phyloP scores from a whole-genome alignment of 2,113 vertebrate genomes.

The Garra rufa region DNA sequence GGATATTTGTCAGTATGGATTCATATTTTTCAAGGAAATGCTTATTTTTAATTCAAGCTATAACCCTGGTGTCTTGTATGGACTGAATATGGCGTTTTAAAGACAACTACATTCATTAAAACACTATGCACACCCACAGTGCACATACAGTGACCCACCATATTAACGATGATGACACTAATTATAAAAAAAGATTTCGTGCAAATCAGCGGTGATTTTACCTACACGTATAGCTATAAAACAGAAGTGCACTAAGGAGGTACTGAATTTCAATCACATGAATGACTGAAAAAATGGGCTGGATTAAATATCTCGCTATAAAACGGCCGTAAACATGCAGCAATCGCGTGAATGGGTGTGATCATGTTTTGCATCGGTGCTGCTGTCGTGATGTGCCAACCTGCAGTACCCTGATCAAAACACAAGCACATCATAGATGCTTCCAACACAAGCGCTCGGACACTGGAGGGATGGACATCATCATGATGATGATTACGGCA shows the following conservation, averaged over 20 bases:
- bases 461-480: conserved; percentile 31
- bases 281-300: not conserved
- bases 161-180: conserved; percentile 5
- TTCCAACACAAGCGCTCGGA: not conserved
- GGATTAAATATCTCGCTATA: not conserved
- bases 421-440: conserved; percentile 38
- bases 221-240: not conserved
- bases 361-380: conserved; percentile 52
- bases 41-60: conserved; percentile 70
- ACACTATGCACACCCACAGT: not conserved
- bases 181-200: not conserved
- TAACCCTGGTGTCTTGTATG: conserved; percentile 64
- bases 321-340: conserved; percentile 13
- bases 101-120: not conserved
- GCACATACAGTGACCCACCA: conserved; percentile 8
- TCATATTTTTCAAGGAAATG: conserved; percentile 33
- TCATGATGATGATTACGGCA: conserved; percentile 2
- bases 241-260: not conserved
- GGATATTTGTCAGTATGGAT: not conserved
- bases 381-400: conserved; percentile 57
- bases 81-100: not conserved
- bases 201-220: not conserved
- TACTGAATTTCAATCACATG: not conserved
- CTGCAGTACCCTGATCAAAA: conserved; percentile 55
- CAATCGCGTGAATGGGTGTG: conserved; percentile 66